These are phyloP conservation scores for Elaeidobius kamerunicus DNA, from an alignment of 2,888 invertebrate species.

Conservation along the genomic window DNA sequence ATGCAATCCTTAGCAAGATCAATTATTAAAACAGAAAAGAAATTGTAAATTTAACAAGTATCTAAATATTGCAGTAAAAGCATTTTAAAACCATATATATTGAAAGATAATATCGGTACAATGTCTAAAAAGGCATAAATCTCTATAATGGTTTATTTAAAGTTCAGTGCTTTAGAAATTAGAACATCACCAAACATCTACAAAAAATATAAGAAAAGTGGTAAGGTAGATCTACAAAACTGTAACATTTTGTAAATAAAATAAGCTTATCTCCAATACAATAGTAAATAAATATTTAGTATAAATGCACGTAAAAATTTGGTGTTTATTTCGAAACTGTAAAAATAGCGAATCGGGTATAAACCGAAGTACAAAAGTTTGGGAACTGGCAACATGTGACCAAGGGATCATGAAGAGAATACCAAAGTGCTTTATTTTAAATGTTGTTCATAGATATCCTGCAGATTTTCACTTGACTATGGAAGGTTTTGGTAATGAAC, in stretches of 20 bases:
- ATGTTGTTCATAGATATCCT: slow-evolving; percentile 47
- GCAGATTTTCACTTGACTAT: slow-evolving; percentile 51
- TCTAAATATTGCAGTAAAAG: no score
- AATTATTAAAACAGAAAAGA: no score
- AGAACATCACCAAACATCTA: no score
- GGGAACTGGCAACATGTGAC: slow-evolving; percentile 45
- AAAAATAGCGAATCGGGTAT: slow-evolving; percentile 46
- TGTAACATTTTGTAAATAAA: slow-evolving; percentile 39
- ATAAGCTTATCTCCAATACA: slow-evolving; percentile 48
- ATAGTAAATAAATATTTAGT: slow-evolving; percentile 43
- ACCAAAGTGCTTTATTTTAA: slow-evolving; percentile 49
- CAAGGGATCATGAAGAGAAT: slow-evolving; percentile 49
- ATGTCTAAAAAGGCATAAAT: no score
- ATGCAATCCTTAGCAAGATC: no score
- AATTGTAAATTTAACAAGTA: no score
- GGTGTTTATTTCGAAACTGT: slow-evolving; percentile 42
- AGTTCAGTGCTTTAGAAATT: no score
- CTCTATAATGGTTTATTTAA: no score
- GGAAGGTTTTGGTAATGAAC: slow-evolving; percentile 32
- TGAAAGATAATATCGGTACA: no score
- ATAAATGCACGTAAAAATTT: slow-evolving; percentile 45
- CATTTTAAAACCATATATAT: no score
- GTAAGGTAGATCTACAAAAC: slow-evolving; percentile 18
- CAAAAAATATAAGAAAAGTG: slow-evolving; percentile 20
- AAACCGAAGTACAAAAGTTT: slow-evolving; percentile 48